Conservation (phyloP, 1,140 invertebrate genomes). For the Aphaenogaster floridana region DNA sequence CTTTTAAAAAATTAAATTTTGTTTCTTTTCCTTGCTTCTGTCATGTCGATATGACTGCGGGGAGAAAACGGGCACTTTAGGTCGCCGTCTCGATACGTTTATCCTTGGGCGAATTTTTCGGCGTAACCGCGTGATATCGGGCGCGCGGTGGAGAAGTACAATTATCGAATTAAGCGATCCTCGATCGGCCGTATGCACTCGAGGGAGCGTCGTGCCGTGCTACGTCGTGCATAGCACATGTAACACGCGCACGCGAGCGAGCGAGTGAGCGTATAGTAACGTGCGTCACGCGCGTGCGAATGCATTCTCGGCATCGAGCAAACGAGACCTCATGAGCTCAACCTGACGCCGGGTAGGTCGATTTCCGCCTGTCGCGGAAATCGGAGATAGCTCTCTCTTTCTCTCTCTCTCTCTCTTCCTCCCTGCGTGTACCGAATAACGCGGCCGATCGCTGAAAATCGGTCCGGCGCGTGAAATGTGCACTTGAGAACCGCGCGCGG, state of each 20-base stretch:
- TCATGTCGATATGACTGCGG: not conserved
- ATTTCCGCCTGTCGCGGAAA: constrained; percentile 65
- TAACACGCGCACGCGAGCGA: constrained; percentile 9
- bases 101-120: not conserved
- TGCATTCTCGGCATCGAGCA: constrained; percentile 27
- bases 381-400: constrained; percentile 44
- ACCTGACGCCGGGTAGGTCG: constrained; percentile 13
- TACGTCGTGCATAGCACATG: not conserved
- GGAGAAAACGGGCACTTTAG: not conserved
- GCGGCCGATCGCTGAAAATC: constrained; percentile 42
- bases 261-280: constrained; percentile 21
- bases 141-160: constrained; percentile 15
- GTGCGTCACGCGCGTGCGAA: constrained; percentile 8
- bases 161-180: constrained; percentile 48
- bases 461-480: constrained; percentile 20
- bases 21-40: not conserved
- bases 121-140: not conserved
- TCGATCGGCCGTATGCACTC: constrained; percentile 3
- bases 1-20: not conserved
- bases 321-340: constrained; percentile 32
- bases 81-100: not conserved
- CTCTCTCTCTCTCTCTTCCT: not conserved
- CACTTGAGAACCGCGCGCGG: constrained; percentile 30
- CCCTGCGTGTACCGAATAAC: constrained; percentile 18
- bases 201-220: not conserved